Base-by-base conservation (phyloP, 2,797 vertebrate species). In the Glyptemys insculpta region DNA sequence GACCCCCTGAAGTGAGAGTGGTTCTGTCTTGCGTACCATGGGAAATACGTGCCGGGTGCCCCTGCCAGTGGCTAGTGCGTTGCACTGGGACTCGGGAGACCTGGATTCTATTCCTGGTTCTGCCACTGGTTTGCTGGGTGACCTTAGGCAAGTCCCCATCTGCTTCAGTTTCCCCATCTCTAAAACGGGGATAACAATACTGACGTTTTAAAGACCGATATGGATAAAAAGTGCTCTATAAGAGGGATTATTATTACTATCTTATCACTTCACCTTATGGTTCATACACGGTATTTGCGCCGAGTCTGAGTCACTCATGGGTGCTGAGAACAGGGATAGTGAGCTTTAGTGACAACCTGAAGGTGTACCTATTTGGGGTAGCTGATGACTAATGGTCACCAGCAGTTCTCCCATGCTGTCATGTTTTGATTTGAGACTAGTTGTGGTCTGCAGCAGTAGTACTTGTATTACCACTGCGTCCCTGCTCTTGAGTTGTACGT, bases 401-500 rank as follows among this genome's bases (percentile, higher is more conserved):
- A 15, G 72, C 72, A 4, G 72, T 47, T 78, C 44, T 37, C n/a
- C 68, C 37, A 12, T 41, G 21, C 74, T 9, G 2, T 16, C 7
- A 9, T 12, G 41, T 44, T 76, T 44, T 76, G 72, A 76, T 27
- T 76, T 47, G 8, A 41, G 72, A 12, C 72, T 74, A 11, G 12
- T 29, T 76, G 21, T 44, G 41, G 62, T n/a, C 34, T 37, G 62
- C 7, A 21, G 62, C 16, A 19, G 31, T n/a, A 34, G 34, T 34
- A 21, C 62, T 37, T n/a, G 4, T 68, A 37, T 68, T 5, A 37
- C 65, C 62, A 21, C 21, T 23, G 18, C 5, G 3, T 72, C 37
- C 65, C 65, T 0, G 2, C 9, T 68, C n/a, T 37, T 23, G 65
- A 9, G 65, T 21, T 23, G 2, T 19, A 37, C 2, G 3, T 10